These are phyloP conservation scores for Hypomesus transpacificus DNA, from an alignment of 2,113 vertebrate genomes.

Conservation along the genomic window DNA sequence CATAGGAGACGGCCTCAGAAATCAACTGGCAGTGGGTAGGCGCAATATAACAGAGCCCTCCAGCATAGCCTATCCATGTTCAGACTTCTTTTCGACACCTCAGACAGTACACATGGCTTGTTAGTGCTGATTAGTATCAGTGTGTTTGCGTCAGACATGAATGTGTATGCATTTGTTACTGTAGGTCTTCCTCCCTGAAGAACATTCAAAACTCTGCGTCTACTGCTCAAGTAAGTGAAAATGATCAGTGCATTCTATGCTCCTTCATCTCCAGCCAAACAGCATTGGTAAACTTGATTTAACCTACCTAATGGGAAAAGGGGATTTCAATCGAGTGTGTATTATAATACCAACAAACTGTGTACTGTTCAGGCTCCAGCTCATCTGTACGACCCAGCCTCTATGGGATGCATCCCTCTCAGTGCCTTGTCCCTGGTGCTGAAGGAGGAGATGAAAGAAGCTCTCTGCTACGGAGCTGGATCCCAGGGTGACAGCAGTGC, in stretches of 20 bases:
- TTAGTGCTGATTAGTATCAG: no score
- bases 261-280: neutral
- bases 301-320: no score
- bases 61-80: neutral
- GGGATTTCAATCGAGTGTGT: no score
- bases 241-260: neutral
- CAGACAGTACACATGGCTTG: no score
- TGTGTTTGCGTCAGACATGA: no score
- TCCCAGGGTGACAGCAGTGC: constrained; percentile 94
- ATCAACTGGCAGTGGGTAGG: constrained; percentile 85
- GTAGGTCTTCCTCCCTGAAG: constrained; percentile 90
- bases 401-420: constrained; percentile 86
- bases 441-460: constrained; percentile 91
- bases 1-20: constrained; percentile 99
- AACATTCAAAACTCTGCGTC: constrained; percentile 88
- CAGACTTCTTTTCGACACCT: no score
- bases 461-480: constrained; percentile 86
- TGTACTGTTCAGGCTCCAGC: constrained; percentile 72
- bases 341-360: neutral
- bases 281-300: neutral
- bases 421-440: constrained; percentile 83
- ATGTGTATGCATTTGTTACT: constrained; percentile 54
- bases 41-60: neutral
- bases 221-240: constrained; percentile 82
- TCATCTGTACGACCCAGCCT: constrained; percentile 85